These are phyloP conservation scores for Aegotheles bennettii DNA, from an alignment of 2,113 vertebrate genomes.

Conservation along the genomic window DNA sequence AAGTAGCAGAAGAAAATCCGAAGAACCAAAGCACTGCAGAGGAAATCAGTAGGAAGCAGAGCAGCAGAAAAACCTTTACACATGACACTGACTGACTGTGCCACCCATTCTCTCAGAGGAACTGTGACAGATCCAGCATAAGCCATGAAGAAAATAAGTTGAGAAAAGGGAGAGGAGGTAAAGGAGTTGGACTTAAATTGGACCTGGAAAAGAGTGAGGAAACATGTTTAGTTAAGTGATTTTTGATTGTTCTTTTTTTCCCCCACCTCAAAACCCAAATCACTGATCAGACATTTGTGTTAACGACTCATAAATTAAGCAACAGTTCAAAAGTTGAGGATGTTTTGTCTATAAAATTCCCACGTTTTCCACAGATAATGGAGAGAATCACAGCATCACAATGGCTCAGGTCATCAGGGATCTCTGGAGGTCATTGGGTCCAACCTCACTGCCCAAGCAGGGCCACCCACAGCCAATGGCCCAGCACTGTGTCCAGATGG, in stretches of 20 bases:
- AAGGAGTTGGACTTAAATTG: background rate
- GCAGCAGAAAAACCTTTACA: background rate
- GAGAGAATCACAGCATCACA: background rate
- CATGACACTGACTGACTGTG: background rate
- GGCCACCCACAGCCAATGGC: background rate
- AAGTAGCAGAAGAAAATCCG: background rate
- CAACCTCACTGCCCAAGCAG: background rate
- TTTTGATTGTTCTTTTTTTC: background rate
- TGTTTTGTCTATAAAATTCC: background rate
- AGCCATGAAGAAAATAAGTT: background rate
- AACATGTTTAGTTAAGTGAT: accelerated
- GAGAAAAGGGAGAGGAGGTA: background rate
- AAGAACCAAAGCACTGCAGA: background rate
- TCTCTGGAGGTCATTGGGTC: accelerated
- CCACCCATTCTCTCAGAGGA: background rate
- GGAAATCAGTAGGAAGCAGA: background rate
- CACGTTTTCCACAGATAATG: accelerated
- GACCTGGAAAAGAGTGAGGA: background rate
- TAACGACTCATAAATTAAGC: background rate
- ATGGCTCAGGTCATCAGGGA: accelerated
- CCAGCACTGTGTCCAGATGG: accelerated
- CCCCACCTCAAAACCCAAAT: background rate
- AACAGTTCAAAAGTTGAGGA: background rate
- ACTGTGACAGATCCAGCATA: background rate
- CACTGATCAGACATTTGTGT: background rate